Evolutionary conservation across 2,797 vertebrate species (phyloP).

Genomic region (Buceros bicornis): DNA sequence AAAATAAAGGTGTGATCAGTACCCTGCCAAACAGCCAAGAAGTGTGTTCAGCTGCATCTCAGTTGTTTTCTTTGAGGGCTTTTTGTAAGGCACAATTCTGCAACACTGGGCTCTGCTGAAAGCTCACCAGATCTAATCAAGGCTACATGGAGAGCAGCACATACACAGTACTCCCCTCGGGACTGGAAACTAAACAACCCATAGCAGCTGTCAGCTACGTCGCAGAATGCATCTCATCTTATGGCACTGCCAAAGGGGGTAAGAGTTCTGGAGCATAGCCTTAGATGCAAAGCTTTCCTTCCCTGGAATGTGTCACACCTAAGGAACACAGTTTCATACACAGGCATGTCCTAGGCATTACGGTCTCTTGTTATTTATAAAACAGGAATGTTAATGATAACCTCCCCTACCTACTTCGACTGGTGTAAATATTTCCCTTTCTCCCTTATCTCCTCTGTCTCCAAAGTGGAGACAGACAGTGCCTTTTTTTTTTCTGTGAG

Average conservation of each 20-base stretch:
- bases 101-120: background rate
- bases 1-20: background rate
- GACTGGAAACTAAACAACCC: background rate
- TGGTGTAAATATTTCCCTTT: background rate
- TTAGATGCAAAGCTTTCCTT: background rate
- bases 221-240: background rate
- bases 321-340: background rate
- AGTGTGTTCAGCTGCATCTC: background rate
- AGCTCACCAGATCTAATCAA: background rate
- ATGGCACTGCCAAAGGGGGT: background rate
- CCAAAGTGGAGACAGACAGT: background rate
- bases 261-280: background rate
- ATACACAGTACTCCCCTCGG: fast-evolving
- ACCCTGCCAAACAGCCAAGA: background rate
- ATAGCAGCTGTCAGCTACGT: fast-evolving
- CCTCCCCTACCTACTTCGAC: background rate
- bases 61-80: background rate
- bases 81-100: background rate
- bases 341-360: background rate
- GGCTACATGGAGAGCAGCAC: background rate
- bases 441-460: background rate
- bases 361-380: background rate
- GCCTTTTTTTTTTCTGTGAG: background rate
- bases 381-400: background rate
- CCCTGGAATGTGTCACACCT: background rate